A percentile compares a stretch with the other conserved stretches of the same genome.
phyloP scores from a whole-genome alignment of 2,113 vertebrate species.

The Ophiodon elongatus region DNA sequence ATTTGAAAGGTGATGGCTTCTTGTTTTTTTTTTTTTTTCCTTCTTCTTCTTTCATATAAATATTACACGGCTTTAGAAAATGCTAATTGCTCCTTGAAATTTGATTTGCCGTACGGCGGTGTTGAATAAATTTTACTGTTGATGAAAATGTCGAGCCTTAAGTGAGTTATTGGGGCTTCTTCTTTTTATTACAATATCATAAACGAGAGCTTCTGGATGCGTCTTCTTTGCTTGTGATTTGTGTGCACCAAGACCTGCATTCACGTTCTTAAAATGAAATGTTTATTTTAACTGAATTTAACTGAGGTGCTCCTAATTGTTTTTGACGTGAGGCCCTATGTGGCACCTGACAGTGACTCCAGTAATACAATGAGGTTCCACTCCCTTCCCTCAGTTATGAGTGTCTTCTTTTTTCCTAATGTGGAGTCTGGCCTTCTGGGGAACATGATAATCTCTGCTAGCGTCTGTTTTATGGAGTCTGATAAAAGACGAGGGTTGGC shows the following conservation, averaged over 20 bases:
- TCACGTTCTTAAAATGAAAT: background rate
- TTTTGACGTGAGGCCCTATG: background rate
- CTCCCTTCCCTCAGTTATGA: background rate
- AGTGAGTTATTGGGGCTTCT: background rate
- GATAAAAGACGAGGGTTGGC: slow-evolving; percentile 10
- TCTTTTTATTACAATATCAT: background rate
- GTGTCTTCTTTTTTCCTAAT: background rate
- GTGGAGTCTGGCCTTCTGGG: slow-evolving; percentile 24
- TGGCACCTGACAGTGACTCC: background rate
- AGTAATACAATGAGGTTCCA: background rate
- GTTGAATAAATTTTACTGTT: slow-evolving; percentile 12
- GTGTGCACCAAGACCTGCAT: background rate
- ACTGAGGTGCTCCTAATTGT: background rate
- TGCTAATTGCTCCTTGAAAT: slow-evolving; percentile 42
- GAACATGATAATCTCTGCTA: slow-evolving; percentile 16
- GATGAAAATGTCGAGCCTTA: slow-evolving; percentile 14
- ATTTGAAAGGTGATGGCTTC: slow-evolving; percentile 23
- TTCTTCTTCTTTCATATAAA: slow-evolving; percentile 8
- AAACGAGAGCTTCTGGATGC: background rate
- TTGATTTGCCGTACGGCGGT: slow-evolving; percentile 26
- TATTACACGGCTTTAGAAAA: slow-evolving; percentile 11
- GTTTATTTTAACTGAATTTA: background rate
- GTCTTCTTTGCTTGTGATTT: background rate
- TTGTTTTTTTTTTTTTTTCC: slow-evolving; percentile 34
- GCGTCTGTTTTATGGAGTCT: slow-evolving; percentile 10